Conservation (phyloP, 2,797 vertebrate species). For the Sorex maritimensis region DNA sequence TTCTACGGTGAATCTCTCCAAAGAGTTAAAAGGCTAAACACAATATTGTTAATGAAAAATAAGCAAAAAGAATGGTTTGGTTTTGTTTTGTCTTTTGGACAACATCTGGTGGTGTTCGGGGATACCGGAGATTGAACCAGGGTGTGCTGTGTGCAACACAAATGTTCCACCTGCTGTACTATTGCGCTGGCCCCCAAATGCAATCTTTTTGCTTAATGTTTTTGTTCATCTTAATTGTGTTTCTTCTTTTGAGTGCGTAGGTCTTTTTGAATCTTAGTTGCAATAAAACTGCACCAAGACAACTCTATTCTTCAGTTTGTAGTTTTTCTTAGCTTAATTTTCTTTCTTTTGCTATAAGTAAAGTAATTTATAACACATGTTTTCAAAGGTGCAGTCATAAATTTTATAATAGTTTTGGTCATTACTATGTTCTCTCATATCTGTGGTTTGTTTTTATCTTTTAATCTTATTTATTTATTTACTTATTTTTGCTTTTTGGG, state of each 20-base stretch:
- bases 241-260: neutral
- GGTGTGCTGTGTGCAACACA: too few relatives aligned
- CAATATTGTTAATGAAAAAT: neutral
- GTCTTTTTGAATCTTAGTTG: neutral
- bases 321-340: constrained; percentile 46
- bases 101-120: too few relatives aligned
- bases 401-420: neutral
- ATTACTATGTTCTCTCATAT: neutral
- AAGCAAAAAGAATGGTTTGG: too few relatives aligned
- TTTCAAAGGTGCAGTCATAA: constrained; percentile 19
- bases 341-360: neutral
- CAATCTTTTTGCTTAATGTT: neutral
- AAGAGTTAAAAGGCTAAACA: neutral
- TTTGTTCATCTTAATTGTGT: neutral
- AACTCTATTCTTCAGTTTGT: neutral
- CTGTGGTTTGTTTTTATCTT: neutral
- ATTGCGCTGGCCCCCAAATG: too few relatives aligned
- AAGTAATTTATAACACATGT: neutral
- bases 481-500: too few relatives aligned
- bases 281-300: neutral
- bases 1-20: neutral
- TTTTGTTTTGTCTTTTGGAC: too few relatives aligned
- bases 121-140: too few relatives aligned
- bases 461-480: too few relatives aligned
- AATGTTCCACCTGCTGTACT: too few relatives aligned